Base-by-base conservation (phyloP, 1,140 invertebrate species). In the Battus philenor region DNA sequence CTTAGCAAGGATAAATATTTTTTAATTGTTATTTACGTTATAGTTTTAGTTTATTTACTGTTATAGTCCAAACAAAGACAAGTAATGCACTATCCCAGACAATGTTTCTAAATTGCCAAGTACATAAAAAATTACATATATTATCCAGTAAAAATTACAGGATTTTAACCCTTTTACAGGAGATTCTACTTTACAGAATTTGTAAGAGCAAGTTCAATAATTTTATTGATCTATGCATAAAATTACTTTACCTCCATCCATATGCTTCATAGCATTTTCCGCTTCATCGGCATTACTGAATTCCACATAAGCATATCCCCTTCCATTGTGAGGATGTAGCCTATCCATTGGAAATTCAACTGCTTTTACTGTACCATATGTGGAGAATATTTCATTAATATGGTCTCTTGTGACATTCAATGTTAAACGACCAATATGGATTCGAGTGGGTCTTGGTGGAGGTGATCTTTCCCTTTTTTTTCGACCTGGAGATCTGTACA, bases 171-270 rank as follows among this genome's bases (percentile, higher is more conserved):
- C n/a, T n/a, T n/a, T n/a, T n/a, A n/a, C n/a, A n/a, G n/a, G n/a
- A n/a, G n/a, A n/a, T n/a, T n/a, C n/a, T n/a, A n/a, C n/a, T n/a
- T n/a, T n/a, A n/a, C n/a, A n/a, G n/a, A n/a, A n/a, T n/a, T n/a
- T n/a, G n/a, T n/a, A n/a, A n/a, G n/a, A n/a, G n/a, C n/a, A n/a
- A n/a, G n/a, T n/a, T n/a, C n/a, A n/a, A n/a, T n/a, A n/a, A n/a
- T n/a, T n/a, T n/a, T n/a, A n/a, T n/a, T n/a, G n/a, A n/a, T n/a
- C n/a, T n/a, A n/a, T n/a, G n/a, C n/a, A n/a, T n/a, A n/a, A n/a
- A n/a, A n/a, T n/a, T n/a, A n/a, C n/a, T n/a, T n/a, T 88, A 90
- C 95, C 98, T 79, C 98, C 98, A 88, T 99, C 97, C 98, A 99
- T 99, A 65, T 99, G 96, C 84, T 98, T 99, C 91, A 99, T 96